Evolutionary conservation across 2,797 vertebrate species (phyloP).

Genomic region (Otolemur crassicaudatus): DNA sequence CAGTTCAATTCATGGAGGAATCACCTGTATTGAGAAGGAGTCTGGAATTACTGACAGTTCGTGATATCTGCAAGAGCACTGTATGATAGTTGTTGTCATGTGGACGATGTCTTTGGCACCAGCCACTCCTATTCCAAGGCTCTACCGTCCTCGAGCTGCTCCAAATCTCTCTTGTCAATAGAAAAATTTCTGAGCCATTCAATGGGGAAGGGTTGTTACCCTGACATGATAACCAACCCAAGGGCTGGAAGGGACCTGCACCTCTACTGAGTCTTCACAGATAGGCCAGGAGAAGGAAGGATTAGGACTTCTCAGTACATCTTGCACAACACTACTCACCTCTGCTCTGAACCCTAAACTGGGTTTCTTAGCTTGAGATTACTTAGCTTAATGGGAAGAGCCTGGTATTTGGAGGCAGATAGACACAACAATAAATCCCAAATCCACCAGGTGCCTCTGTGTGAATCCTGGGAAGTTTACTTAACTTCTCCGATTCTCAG

Average conservation of each 20-base stretch:
- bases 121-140: constrained; percentile 8
- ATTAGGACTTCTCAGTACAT: neutral
- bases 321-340: neutral
- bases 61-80: neutral
- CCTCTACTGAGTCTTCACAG: neutral
- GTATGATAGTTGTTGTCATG: neutral
- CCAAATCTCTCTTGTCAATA: neutral
- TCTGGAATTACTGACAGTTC: neutral
- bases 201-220: neutral
- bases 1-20: neutral
- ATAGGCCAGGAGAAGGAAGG: neutral
- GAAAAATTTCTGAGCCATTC: neutral
- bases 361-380: constrained; percentile 6
- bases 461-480: neutral
- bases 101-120: neutral
- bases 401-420: neutral
- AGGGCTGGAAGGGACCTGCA: neutral
- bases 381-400: neutral
- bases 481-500: neutral
- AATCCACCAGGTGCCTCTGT: neutral
- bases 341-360: neutral
- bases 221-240: neutral
- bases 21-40: neutral
- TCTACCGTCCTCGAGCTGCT: neutral
- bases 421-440: neutral